A percentile compares a stretch with the other conserved stretches of the same genome.
These are phyloP conservation scores for Drosophila subsilvestris DNA, from an alignment of 2,888 invertebrate genomes.

Conservation along the genomic window DNA sequence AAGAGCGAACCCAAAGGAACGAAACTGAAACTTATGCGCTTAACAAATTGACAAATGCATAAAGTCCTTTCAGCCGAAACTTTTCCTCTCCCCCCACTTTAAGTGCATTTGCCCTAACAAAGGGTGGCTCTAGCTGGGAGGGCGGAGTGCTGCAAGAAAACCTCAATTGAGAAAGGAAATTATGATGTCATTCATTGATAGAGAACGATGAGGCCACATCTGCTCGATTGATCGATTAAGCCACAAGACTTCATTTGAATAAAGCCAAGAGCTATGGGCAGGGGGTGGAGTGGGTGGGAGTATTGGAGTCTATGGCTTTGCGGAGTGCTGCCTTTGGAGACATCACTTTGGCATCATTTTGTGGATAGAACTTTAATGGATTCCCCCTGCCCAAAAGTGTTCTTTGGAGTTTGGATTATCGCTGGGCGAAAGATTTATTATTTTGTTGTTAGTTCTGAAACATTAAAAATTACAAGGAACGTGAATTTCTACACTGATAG, in stretches of 20 bases:
- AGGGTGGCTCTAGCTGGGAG: background rate
- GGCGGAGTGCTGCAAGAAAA: background rate
- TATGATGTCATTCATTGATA: slow-evolving; percentile 14
- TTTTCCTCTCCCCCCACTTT: slow-evolving; percentile 1
- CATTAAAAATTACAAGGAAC: too few species aligned
- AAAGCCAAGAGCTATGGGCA: background rate
- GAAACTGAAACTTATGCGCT: slow-evolving; percentile 63
- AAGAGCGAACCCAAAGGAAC: slow-evolving; percentile 16
- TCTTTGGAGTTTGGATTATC: too few species aligned
- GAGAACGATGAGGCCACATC: background rate
- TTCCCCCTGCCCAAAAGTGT: too few species aligned
- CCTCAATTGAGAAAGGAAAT: slow-evolving; percentile 11
- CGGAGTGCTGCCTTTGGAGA: background rate
- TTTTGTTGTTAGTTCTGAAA: too few species aligned
- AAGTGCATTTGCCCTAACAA: slow-evolving; percentile 2
- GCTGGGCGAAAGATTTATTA: too few species aligned
- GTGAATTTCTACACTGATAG: too few species aligned
- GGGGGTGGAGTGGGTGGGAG: too few species aligned
- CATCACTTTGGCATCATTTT: too few species aligned
- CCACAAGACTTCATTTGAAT: background rate
- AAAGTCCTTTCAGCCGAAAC: slow-evolving; percentile 31
- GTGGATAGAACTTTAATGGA: too few species aligned
- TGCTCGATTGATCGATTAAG: slow-evolving; percentile 13
- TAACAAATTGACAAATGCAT: slow-evolving; percentile 65
- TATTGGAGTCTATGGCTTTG: background rate